Evolutionary conservation across 1,140 invertebrate genomes (phyloP), one percentile per base, ranked within the genome.

Genomic region (Cydia pomonella): DNA sequence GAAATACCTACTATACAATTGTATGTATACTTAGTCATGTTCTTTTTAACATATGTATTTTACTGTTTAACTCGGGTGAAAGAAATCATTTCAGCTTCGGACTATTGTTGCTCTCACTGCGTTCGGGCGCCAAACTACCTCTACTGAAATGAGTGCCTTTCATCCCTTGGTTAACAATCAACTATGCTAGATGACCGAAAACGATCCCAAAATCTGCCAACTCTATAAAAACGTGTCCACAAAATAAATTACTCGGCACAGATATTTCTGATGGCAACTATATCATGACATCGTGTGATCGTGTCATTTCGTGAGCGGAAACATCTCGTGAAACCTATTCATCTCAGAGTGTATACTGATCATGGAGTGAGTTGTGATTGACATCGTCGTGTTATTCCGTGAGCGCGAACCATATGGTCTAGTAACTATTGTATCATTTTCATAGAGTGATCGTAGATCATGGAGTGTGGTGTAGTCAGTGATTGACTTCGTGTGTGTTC

Each of bases 231-330:
- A 21, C 4, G n/a, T 53, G 50, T 53, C n/a, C 50, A 53, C n/a
- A 53, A 53, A 53, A 53, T n/a, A 18, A 18, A n/a, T 50, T 16
- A 50, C 13, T 9, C 47, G 16, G 5, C 18, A 18, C 50, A 53
- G 16, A 53, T 53, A 53, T 9, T 7, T 53, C 16, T 53, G 50
- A 53, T 53, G 50, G 50, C 16, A 59, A 23, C 21, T 1, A 7
- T 59, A 23, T 59, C 53, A 59, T 59, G 53, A 59, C 53, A n/a
- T 18, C 16, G n/a, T 44, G 41, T 50, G 47, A 47, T 47, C 44
- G 16, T 47, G 12, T 47, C 33, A 38, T 38, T 44, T 44, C 41
- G 41, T 44, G 2, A 41, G 13, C 41, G 33, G 41, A 44, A 44
- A 13, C 41, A 44, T 16, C 12, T 16, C 3, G 41, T 41, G 38